Conservation (phyloP, 2,797 vertebrate genomes). For the Threskiornis aethiopicus region DNA sequence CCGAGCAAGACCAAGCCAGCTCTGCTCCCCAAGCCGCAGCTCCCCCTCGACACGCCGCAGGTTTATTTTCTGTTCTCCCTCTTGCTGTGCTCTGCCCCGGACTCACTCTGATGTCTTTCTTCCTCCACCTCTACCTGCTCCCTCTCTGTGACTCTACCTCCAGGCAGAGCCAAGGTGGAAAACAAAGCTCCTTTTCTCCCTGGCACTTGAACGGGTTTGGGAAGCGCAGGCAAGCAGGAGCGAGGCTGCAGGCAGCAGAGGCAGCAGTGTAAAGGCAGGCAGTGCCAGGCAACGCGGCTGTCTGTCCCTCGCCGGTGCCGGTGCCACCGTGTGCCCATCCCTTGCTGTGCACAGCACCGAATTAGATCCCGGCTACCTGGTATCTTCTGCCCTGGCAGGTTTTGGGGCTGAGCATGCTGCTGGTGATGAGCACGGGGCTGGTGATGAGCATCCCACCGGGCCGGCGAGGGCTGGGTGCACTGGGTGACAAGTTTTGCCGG, state of each 20-base stretch:
- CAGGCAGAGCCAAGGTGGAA: background rate
- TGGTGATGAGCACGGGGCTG: background rate
- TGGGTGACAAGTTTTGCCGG: too few species aligned
- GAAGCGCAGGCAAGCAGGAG: background rate
- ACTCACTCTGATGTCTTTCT: constrained; percentile 32
- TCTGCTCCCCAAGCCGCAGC: constrained; percentile 84
- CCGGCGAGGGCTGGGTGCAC: background rate
- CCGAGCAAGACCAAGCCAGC: constrained; percentile 73
- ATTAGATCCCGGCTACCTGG: background rate
- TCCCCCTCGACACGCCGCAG: constrained; percentile 69
- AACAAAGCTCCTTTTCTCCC: background rate
- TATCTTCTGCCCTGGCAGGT: rapidly evolving
- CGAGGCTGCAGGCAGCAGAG: background rate
- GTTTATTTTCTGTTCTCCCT: constrained; percentile 74
- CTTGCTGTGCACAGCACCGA: background rate
- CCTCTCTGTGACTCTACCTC: constrained; percentile 32
- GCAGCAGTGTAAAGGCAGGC: rapidly evolving
- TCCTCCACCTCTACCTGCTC: constrained; percentile 46
- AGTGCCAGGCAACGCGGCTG: background rate
- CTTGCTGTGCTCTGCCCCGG: constrained; percentile 17
- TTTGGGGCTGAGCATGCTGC: background rate
- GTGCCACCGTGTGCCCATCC: background rate
- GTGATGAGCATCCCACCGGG: background rate
- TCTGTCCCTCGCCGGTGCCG: background rate
- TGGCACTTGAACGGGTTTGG: background rate